These are phyloP conservation scores for Caenorhabditis auriculariae DNA, from an alignment of 2,888 invertebrate genomes.

Conservation along the genomic window DNA sequence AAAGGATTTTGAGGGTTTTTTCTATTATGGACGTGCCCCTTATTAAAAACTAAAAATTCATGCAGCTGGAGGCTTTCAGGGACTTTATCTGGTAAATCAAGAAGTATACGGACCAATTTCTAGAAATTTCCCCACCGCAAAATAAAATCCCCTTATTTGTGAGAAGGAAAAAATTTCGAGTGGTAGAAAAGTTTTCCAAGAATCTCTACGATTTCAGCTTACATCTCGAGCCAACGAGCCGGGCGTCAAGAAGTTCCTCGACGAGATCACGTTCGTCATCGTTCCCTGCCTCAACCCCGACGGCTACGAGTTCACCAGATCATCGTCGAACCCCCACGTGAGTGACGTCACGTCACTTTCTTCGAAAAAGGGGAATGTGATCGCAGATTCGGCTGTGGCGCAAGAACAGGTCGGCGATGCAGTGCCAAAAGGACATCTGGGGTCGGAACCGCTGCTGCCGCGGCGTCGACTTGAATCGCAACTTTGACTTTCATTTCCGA, in stretches of 20 bases:
- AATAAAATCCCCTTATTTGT: too few species aligned
- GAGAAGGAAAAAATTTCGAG: too few species aligned
- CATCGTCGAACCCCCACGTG: constrained; percentile 49
- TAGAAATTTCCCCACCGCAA: too few species aligned
- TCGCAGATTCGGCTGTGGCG: constrained; percentile 60
- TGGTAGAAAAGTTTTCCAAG: too few species aligned
- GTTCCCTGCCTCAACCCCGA: constrained; percentile 60
- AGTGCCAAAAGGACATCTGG: constrained; percentile 53
- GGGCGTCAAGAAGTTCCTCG: constrained; percentile 48
- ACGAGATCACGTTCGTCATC: constrained; percentile 57
- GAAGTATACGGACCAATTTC: too few species aligned
- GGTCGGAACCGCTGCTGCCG: constrained; percentile 59
- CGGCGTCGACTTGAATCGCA: constrained; percentile 63
- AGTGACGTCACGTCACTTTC: not conserved
- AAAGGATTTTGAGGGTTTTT: too few species aligned
- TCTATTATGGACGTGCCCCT: too few species aligned
- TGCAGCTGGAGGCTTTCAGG: too few species aligned
- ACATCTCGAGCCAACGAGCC: constrained; percentile 55
- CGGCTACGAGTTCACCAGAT: constrained; percentile 61
- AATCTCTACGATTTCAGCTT: constrained; percentile 34
- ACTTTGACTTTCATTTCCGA: constrained; percentile 62
- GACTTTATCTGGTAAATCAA: too few species aligned
- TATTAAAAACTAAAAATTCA: too few species aligned
- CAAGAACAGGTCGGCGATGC: constrained; percentile 60
- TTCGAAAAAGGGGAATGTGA: not conserved